Evolutionary conservation across 2,113 vertebrate genomes (phyloP).

Genomic region (Australoheros scitulus): DNA sequence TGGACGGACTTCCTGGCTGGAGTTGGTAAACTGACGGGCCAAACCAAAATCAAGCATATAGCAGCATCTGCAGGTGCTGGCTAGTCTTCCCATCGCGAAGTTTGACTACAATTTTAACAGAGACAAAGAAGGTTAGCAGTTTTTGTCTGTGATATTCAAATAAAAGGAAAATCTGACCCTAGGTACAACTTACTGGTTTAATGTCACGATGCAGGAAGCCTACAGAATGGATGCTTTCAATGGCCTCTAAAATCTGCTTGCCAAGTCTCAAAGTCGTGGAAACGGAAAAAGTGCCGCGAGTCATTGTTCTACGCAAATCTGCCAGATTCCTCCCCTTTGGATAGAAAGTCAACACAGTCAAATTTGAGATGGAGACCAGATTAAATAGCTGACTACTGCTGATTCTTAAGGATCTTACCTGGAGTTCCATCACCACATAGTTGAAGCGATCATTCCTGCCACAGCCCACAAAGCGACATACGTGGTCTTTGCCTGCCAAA

Average conservation of each 20-base stretch:
- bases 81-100: constrained; percentile 97
- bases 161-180: background rate
- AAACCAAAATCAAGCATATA: constrained; percentile 99
- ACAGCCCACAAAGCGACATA: constrained; percentile 97
- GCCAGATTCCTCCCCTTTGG: constrained; percentile 94
- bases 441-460: constrained; percentile 98
- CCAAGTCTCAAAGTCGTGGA: constrained; percentile 94
- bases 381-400: background rate
- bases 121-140: background rate
- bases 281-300: constrained; percentile 89
- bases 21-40: constrained; percentile 97
- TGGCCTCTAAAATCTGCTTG: constrained; percentile 93
- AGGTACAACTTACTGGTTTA: constrained; percentile 87
- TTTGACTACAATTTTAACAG: constrained; percentile 85
- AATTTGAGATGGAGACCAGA: background rate
- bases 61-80: constrained; percentile 95
- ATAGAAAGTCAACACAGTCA: background rate
- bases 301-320: constrained; percentile 92
- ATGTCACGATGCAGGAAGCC: constrained; percentile 98
- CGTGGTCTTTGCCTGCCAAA: constrained; percentile 93
- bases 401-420: constrained; percentile 77
- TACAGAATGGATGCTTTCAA: constrained; percentile 98
- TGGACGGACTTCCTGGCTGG: constrained; percentile 95
- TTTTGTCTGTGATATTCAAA: background rate
- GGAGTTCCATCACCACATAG: constrained; percentile 98